Evolutionary conservation across 2,888 invertebrate genomes (phyloP).

Genomic region (Limenitis camilla): DNA sequence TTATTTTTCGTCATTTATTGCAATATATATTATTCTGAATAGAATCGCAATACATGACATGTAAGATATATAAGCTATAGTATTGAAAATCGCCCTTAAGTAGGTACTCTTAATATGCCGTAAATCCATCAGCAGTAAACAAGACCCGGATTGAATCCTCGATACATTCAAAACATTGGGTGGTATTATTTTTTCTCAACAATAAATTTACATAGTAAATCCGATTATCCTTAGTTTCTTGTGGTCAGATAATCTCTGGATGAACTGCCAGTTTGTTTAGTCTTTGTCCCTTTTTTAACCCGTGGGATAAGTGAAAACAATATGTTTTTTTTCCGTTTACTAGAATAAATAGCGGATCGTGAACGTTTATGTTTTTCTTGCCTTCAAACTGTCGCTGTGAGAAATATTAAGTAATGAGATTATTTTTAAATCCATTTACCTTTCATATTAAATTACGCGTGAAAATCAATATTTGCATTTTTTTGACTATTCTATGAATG

Average conservation of each 20-base stretch:
- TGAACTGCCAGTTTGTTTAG: constrained; percentile 35
- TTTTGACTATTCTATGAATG: neutral
- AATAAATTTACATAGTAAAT: constrained; percentile 60
- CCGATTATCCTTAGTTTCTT: constrained; percentile 55
- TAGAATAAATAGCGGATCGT: constrained; percentile 35
- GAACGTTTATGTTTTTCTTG: constrained; percentile 28
- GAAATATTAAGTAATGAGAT: constrained; percentile 41
- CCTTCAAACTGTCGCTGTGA: constrained; percentile 34
- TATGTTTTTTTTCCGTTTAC: constrained; percentile 41
- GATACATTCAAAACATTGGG: constrained; percentile 35
- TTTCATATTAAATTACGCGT: constrained; percentile 3
- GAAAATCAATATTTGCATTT: neutral
- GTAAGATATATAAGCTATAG: no score
- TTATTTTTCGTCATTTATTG: no score
- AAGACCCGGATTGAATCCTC: constrained; percentile 32
- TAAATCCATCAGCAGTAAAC: constrained; percentile 48
- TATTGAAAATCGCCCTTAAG: constrained; percentile 30
- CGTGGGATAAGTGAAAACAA: constrained; percentile 37
- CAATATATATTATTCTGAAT: no score
- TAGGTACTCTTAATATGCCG: constrained; percentile 34
- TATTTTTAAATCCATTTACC: constrained; percentile 22
- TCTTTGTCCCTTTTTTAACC: constrained; percentile 38
- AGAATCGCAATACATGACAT: no score
- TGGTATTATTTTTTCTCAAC: constrained; percentile 48
- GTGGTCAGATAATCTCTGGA: constrained; percentile 43